Conservation (phyloP, 2,113 vertebrate species). For the Pelmatolapia mariae region DNA sequence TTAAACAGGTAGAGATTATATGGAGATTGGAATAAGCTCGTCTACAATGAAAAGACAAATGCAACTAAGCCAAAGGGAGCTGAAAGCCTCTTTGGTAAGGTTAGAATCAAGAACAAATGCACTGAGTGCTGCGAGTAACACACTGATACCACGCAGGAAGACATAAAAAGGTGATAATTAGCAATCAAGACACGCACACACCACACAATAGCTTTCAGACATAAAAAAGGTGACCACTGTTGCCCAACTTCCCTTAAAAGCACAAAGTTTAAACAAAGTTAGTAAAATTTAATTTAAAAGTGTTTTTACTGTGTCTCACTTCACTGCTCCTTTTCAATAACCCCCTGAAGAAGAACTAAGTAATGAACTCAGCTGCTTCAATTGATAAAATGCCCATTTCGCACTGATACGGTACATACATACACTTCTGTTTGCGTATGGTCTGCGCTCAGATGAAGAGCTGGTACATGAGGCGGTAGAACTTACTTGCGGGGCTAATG, state of each 20-base stretch:
- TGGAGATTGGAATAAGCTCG: neutral
- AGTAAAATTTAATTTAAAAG: neutral
- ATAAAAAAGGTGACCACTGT: neutral
- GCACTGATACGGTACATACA: neutral
- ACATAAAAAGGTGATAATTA: neutral
- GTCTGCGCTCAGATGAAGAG: neutral
- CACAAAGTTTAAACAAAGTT: neutral
- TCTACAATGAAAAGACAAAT: neutral
- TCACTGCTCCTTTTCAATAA: neutral
- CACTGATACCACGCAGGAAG: neutral
- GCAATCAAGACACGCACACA: neutral
- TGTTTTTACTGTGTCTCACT: neutral
- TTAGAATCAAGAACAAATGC: neutral
- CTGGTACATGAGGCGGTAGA: neutral
- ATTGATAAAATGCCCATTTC: neutral
- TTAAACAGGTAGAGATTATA: neutral
- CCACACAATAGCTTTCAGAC: neutral
- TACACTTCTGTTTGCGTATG: neutral
- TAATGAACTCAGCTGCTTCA: neutral
- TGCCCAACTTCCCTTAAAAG: neutral
- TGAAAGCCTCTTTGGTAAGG: neutral
- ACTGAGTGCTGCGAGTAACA: neutral
- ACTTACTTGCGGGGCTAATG: slow-evolving; percentile 91
- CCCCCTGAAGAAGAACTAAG: neutral
- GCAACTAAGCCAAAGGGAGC: neutral